Evolutionary conservation across 2,113 vertebrate genomes (phyloP).

Genomic region (Haemorhous mexicanus): DNA sequence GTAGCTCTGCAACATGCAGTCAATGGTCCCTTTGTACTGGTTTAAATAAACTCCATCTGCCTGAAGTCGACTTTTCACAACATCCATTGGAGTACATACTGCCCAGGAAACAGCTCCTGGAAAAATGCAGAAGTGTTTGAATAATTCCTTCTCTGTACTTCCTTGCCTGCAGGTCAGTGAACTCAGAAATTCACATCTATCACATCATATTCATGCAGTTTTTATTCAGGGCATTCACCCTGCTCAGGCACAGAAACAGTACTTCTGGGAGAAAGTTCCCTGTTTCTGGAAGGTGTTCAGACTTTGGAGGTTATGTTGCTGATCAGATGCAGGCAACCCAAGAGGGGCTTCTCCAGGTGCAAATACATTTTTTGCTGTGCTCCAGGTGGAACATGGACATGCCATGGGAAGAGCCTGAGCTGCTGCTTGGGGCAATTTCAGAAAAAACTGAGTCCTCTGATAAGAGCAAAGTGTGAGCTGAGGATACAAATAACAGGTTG

Average conservation of each 20-base stretch:
- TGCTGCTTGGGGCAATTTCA: fast-evolving
- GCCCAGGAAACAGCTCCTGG: slow-evolving; percentile 95
- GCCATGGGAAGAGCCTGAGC: background rate
- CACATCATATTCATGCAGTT: background rate
- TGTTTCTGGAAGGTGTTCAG: background rate
- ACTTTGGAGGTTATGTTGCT: background rate
- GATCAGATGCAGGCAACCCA: background rate
- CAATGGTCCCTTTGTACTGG: slow-evolving; percentile 87
- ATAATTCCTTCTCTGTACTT: background rate
- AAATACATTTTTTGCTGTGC: background rate
- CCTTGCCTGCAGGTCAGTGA: background rate
- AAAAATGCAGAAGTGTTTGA: slow-evolving; percentile 27
- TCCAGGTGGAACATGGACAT: background rate
- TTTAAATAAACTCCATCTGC: slow-evolving; percentile 86
- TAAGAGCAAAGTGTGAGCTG: background rate
- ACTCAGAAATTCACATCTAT: background rate
- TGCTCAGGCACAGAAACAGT: background rate
- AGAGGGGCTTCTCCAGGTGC: background rate
- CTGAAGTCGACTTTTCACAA: slow-evolving; percentile 94
- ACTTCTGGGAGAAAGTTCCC: background rate
- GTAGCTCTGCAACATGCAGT: slow-evolving; percentile 92
- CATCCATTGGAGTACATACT: slow-evolving; percentile 90
- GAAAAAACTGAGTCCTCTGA: background rate
- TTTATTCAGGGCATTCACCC: background rate
- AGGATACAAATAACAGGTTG: background rate